Percentiles rank a stretch among this genome's conserved stretches.
Evolutionary conservation across 2,113 vertebrate genomes (phyloP).

Genomic region (Tretioscincus oriximinensis): DNA sequence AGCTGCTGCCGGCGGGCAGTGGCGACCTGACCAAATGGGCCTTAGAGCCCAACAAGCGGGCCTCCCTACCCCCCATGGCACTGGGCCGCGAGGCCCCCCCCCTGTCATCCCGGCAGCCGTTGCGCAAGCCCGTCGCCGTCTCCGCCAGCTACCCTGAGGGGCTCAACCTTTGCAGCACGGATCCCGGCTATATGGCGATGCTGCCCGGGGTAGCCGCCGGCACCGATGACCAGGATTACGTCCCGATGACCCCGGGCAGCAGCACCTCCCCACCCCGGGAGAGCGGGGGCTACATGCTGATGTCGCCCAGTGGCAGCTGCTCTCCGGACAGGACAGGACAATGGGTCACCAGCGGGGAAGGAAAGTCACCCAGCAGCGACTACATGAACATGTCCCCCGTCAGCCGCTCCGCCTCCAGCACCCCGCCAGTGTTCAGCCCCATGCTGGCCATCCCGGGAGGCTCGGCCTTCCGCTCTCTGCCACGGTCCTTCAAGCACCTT

Average conservation of each 20-base stretch:
- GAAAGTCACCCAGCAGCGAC: constrained; percentile 56
- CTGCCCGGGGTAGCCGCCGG: constrained; percentile 71
- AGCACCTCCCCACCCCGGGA: constrained; percentile 76
- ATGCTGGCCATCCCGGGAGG: neutral
- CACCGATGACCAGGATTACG: constrained; percentile 72
- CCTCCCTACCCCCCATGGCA: constrained; percentile 72
- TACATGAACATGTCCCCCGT: constrained; percentile 85
- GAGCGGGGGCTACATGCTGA: constrained; percentile 79
- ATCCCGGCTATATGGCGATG: constrained; percentile 80
- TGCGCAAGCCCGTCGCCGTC: neutral
- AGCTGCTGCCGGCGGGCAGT: neutral
- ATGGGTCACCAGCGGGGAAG: constrained; percentile 54
- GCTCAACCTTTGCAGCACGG: constrained; percentile 57
- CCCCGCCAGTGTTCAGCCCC: constrained; percentile 67
- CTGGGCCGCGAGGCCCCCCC: constrained; percentile 68
- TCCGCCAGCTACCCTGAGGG: constrained; percentile 68
- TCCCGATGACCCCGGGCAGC: constrained; percentile 78
- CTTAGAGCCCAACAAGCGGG: constrained; percentile 64
- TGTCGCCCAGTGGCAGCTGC: constrained; percentile 78
- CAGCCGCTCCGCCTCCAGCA: constrained; percentile 69
- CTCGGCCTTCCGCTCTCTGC: constrained; percentile 73
- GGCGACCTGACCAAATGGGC: constrained; percentile 63
- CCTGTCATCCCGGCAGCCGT: constrained; percentile 16
- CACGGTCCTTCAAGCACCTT: constrained; percentile 74
- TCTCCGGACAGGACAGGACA: constrained; percentile 71